Percentiles rank a stretch among this genome's conserved stretches.
phyloP scores from a whole-genome alignment of 2,797 vertebrate species.

The Thamnophis elegans region DNA sequence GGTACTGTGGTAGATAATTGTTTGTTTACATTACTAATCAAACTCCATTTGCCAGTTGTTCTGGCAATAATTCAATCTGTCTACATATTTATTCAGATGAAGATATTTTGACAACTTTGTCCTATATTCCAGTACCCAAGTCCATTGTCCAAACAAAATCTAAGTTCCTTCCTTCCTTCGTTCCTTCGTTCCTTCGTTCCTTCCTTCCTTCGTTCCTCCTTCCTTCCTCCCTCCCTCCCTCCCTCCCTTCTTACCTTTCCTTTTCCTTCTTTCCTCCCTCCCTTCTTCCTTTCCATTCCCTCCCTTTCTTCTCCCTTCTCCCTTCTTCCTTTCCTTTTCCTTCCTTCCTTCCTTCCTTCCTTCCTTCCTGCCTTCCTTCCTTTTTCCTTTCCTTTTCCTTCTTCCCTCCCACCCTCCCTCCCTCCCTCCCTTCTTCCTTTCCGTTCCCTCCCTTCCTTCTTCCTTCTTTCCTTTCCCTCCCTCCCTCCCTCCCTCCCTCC shows the following conservation, averaged over 20 bases:
- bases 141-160: neutral
- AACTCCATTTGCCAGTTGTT: neutral
- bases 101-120: neutral
- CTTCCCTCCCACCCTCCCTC: neutral
- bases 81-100: neutral
- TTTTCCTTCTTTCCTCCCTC: neutral
- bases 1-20: neutral
- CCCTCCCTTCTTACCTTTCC: neutral
- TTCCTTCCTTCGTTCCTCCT: too few species aligned
- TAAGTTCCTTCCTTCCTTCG: too few species aligned
- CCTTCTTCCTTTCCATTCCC: neutral
- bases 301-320: neutral
- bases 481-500: neutral
- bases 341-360: neutral
- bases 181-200: too few species aligned
- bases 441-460: neutral
- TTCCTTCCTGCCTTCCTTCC: neutral
- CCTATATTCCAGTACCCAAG: neutral
- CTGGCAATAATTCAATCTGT: neutral
- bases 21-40: neutral
- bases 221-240: neutral
- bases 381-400: neutral
- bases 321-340: neutral
- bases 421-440: neutral
- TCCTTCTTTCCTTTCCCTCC: neutral